A percentile compares a stretch with the other conserved stretches of the same genome.
These are phyloP conservation scores for Temnothorax unifasciatus DNA, from an alignment of 2,888 invertebrate species.

Conservation along the genomic window DNA sequence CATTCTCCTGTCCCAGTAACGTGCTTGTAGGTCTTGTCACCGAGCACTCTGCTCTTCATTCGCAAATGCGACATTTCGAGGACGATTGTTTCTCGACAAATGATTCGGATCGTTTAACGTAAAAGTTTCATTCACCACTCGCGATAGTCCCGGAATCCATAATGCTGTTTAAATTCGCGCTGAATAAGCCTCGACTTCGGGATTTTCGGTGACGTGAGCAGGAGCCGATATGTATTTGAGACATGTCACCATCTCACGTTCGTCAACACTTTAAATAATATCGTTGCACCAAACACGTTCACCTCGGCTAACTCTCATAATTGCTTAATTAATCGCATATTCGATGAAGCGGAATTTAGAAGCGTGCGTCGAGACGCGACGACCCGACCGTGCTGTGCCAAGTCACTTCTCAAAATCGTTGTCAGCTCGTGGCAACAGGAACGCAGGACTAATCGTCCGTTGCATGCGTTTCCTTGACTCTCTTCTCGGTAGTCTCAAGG, in stretches of 20 bases:
- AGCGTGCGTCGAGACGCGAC: constrained; percentile 3
- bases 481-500: constrained; percentile 33
- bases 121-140: constrained; percentile 13
- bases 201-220: background rate
- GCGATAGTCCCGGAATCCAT: constrained; percentile 6
- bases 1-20: constrained; percentile 78
- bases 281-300: constrained; percentile 27
- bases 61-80: constrained; percentile 74
- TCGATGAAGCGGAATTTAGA: constrained; percentile 10
- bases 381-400: background rate
- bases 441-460: background rate
- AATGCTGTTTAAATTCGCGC: background rate
- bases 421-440: background rate
- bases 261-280: constrained; percentile 29
- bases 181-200: constrained; percentile 6
- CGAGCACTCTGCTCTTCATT: constrained; percentile 58
- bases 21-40: constrained; percentile 67
- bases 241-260: background rate
- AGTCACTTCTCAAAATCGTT: constrained; percentile 5
- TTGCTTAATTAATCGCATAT: constrained; percentile 36
- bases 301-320: constrained; percentile 36
- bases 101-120: background rate
- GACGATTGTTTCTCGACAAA: background rate
- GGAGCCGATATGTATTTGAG: background rate
- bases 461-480: constrained; percentile 41